Base-by-base conservation (phyloP, 2,888 invertebrate species). In the Bugulina stolonifera region DNA sequence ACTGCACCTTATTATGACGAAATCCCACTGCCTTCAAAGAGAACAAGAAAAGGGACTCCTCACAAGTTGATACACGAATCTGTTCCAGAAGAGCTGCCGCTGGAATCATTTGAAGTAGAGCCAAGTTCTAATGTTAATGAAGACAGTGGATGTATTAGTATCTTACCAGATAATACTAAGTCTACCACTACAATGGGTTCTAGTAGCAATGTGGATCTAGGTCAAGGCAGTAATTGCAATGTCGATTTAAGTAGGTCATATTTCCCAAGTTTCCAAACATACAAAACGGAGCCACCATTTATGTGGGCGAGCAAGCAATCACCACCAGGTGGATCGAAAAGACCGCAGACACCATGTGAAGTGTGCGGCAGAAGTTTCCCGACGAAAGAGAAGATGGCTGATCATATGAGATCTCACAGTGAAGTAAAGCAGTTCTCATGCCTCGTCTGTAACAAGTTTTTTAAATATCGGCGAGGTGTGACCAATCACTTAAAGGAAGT, bases 371-470 rank as follows among this genome's bases (percentile, higher is more conserved):
- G 32, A 14, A 14, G 27, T 22, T 64, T 64, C 32, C 64, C 64
- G 10, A 64, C 64, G 32, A 64, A 64, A 64, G 64, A 64, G n/a
- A 64, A 64, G n/a, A 64, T 64, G 64, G 64, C 64, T 64, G 64
- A 64, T n/a, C 64, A 64, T n/a, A 64, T 64, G 64, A 64, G 64
- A 32, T 64, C 64, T 10, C 64, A 64, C n/a, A 64, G 64, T 32
- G 64, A 64, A 64, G 27, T 64, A 3, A 64, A 64, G n/a, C 64
- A 64, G n/a, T 64, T 64, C 32, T 64, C 64, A 14, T 64, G 64
- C 34, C 32, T 64, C 29, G 64, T 64, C 2, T 64, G 64, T 34
- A 64, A 64, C 27, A 25, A 27, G n/a, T 64, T 64, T 64, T 64
- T 64, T 27, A 64, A 64, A 34, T 64, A 64, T 32, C 64, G 64